Evolutionary conservation across 2,113 vertebrate species (phyloP).

Genomic region (Eptesicus fuscus): DNA sequence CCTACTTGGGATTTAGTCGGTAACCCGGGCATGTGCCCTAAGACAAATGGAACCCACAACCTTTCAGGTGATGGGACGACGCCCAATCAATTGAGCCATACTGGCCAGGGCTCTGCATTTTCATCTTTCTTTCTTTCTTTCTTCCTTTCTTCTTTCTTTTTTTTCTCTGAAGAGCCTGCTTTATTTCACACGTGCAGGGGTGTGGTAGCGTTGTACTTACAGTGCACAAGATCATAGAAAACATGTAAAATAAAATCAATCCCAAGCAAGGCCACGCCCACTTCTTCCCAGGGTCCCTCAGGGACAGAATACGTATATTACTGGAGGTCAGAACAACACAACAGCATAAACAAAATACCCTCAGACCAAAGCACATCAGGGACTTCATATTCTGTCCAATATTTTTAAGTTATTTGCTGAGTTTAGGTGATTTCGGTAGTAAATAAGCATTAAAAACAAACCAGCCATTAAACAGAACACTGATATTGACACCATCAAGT

Average conservation of each 20-base stretch:
- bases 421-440: background rate
- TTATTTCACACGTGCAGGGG: conserved; percentile 48
- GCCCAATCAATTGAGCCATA: too few species aligned
- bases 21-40: too few species aligned
- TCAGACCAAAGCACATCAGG: background rate
- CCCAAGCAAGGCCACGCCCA: background rate
- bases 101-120: too few species aligned
- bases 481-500: background rate
- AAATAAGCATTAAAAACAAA: background rate
- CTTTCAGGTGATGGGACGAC: too few species aligned
- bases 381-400: background rate
- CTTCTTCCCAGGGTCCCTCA: background rate
- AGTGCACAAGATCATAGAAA: background rate
- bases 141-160: too few species aligned
- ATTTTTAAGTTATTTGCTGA: background rate
- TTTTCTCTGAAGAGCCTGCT: background rate
- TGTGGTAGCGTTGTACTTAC: background rate
- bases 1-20: too few species aligned
- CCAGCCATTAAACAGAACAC: background rate
- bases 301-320: background rate
- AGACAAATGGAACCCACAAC: too few species aligned
- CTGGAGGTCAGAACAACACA: background rate
- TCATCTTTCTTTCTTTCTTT: too few species aligned
- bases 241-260: background rate
- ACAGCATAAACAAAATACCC: background rate